Base-by-base conservation (phyloP, 2,113 vertebrate genomes). In the Calidris pygmaea region DNA sequence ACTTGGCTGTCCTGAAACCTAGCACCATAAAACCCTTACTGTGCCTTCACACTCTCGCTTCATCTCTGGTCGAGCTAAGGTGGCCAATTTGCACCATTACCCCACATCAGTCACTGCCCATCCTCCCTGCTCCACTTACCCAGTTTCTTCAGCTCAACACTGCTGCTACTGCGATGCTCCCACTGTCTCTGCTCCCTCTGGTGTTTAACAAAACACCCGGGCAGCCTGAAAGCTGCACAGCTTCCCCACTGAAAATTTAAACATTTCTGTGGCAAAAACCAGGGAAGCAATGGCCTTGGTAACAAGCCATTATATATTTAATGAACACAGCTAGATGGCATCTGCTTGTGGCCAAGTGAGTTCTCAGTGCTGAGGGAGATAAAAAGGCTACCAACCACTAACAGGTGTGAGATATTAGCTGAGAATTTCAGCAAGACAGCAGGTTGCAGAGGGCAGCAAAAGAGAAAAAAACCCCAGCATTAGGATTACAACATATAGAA, bases 151-250 rank as follows among this genome's bases (percentile, higher is more conserved):
- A 35, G 29, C 43, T 70, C 45, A 37, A 8, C 39, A 11, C 12
- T 32, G n/a, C 37, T 55, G 47, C 37, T 48, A 62, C 29, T n/a
- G 30, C 26, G 35, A 41, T 24, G 55, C 12, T 90, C 13, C 17
- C 0, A 0, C n/a, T 32, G 22, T 19, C 14, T 79, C 37, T 14
- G 3, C 39, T 80, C 32, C 50, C 45, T 43, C 37, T 53, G 30
- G 11, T n/a, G 14, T 93, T 74, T 50, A 92, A 70, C 10, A 34
- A 12, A 15, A 24, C 17, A 34, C 39, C 24, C 5, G 2, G 48
- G 59, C 35, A 77, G 56, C 43, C 48, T 85, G 19, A 11, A 71
- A 86, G 62, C 7, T 3, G 0, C 22, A 24, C 16, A 52, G 23
- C 50, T 81, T 47, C 32, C 37, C 63, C 65, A 35, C 2, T 53